These are phyloP conservation scores for Pollachius pollachius DNA, from an alignment of 2,113 vertebrate species.

Conservation along the genomic window DNA sequence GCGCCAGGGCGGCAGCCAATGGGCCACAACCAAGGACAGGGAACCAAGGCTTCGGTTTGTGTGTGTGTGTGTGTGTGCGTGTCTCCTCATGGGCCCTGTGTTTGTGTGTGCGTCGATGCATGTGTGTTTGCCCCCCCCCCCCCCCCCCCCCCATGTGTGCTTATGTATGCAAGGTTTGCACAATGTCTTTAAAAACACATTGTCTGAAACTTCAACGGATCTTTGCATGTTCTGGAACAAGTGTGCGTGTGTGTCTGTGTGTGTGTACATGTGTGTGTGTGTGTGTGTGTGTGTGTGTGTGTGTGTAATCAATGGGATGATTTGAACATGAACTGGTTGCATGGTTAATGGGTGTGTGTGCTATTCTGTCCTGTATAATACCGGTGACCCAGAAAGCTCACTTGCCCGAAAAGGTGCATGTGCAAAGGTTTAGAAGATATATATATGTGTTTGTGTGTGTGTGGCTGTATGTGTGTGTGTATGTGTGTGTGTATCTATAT, in stretches of 20 bases:
- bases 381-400: slow-evolving; percentile 37
- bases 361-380: slow-evolving; percentile 18
- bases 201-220: too few species aligned
- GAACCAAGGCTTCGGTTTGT: slow-evolving; percentile 27
- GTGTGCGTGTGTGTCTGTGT: neutral
- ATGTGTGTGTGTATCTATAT: slow-evolving; percentile 2
- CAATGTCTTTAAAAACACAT: too few species aligned
- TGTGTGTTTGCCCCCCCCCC: too few species aligned
- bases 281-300: neutral
- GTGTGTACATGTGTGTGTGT: neutral
- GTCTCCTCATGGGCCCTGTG: slow-evolving; percentile 29
- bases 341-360: slow-evolving; percentile 35
- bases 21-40: slow-evolving; percentile 57
- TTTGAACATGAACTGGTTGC: slow-evolving; percentile 31
- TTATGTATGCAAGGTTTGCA: slow-evolving; percentile 1
- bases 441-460: neutral
- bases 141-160: neutral
- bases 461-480: neutral
- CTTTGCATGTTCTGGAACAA: neutral
- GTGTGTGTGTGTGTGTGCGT: slow-evolving; percentile 33
- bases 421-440: too few species aligned
- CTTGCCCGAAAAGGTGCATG: too few species aligned
- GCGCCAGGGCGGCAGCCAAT: slow-evolving; percentile 59
- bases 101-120: slow-evolving; percentile 28
- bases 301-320: slow-evolving; percentile 19